Evolutionary conservation across 1,140 invertebrate species (phyloP).

Genomic region (Antheraea mylitta): DNA sequence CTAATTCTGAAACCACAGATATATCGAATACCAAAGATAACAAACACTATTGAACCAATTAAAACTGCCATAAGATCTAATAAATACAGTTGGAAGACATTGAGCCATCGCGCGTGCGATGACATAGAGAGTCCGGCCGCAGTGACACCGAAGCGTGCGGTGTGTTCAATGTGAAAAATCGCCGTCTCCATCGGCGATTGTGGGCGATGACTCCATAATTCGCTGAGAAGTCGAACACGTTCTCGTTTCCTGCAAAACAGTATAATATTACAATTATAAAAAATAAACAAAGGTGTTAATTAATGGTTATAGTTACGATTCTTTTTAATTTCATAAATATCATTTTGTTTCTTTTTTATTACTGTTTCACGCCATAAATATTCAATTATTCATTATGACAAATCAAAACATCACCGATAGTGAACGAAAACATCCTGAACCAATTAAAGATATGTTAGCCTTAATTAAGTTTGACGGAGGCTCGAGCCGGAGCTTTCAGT

Average conservation of each 20-base stretch:
- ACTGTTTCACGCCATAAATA: no score
- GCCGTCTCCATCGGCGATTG: conserved; percentile 71
- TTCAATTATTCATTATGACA: no score
- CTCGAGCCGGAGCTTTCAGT: no score
- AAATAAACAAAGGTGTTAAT: no score
- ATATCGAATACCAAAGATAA: not conserved
- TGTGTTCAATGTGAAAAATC: conserved; percentile 80
- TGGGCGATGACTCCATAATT: conserved; percentile 73
- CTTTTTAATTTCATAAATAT: no score
- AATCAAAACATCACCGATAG: no score
- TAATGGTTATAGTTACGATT: no score
- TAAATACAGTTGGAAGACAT: conserved; percentile 19
- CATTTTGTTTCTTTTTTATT: no score
- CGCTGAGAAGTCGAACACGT: conserved; percentile 50
- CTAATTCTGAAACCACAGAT: not conserved
- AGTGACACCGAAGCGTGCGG: conserved; percentile 65
- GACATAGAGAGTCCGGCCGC: conserved; percentile 60
- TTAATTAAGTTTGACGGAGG: no score
- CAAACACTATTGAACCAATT: not conserved
- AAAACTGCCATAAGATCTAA: conserved; percentile 22
- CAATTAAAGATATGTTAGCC: no score
- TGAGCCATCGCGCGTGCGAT: conserved; percentile 32
- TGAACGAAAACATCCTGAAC: no score
- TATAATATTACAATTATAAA: no score
- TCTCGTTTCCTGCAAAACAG: conserved; percentile 33